A percentile compares a stretch with the other conserved stretches of the same genome.
phyloP scores from a whole-genome alignment of 2,113 vertebrate species.

The Prionailurus viverrinus region DNA sequence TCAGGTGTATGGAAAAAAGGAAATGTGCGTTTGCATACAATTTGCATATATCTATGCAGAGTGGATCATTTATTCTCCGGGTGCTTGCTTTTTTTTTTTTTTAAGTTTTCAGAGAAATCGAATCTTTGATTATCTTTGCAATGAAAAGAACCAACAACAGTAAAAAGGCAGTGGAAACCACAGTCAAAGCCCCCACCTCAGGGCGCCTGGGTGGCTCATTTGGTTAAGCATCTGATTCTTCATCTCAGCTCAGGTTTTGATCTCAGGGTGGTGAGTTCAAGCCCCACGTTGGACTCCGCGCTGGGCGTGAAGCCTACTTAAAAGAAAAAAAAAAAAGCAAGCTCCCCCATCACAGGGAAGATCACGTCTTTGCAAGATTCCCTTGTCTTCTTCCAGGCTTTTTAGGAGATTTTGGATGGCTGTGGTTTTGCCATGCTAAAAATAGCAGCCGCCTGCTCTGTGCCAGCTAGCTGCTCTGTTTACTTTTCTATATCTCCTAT shows the following conservation, averaged over 20 bases:
- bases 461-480: neutral
- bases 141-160: constrained; percentile 8
- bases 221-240: no score
- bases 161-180: neutral
- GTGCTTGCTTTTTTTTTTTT: neutral
- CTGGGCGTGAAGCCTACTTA: no score
- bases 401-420: neutral
- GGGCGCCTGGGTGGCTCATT: no score
- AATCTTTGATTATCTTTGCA: constrained; percentile 51
- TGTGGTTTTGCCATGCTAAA: constrained; percentile 26
- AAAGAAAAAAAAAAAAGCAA: no score
- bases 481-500: constrained; percentile 22
- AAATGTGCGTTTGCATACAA: constrained; percentile 19
- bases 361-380: neutral
- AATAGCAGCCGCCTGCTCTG: neutral
- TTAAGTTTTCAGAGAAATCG: constrained; percentile 37
- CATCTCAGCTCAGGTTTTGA: no score
- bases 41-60: constrained; percentile 43
- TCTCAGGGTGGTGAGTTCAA: no score
- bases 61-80: neutral
- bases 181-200: neutral
- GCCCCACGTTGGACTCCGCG: no score
- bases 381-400: neutral
- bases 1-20: constrained; percentile 59
- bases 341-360: constrained; percentile 4